Evolutionary conservation across 92 coral and sea anemone genomes (phyloP), one percentile per base, ranked within the genome.

Genomic region (Virgularia gustaviana): DNA sequence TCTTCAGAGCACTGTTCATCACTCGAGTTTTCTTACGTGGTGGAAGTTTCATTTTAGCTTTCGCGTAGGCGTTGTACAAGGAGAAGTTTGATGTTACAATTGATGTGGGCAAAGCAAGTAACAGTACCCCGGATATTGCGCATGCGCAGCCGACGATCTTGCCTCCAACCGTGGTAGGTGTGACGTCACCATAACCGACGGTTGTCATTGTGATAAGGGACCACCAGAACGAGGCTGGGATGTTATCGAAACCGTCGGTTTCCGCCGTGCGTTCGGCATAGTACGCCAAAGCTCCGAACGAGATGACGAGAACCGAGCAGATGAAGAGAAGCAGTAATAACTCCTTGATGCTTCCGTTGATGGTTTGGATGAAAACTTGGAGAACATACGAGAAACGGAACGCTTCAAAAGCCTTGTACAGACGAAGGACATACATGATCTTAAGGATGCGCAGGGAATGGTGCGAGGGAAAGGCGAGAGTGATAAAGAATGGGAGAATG

Each of bases 151-250:
- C 88, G 10, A 87, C 80, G 24, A 87, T 49, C 37, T 86, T 82
- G n/a, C 92, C 92, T 63, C 83, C 72, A 85, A 87, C 75, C 27
- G 92, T 75, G 70, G 43, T 58, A 15, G 92, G 92, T 23, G 88
- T 71, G 83, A 80, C 92, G 84, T 87, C 92, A 72, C 92, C 92
- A 62, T 87, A 87, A 20, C 92, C 92, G 0, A 92, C 98, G 81
- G 98, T 92, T 79, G 98, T 92, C 98, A 92, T 92, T 64, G 98
- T 92, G 76, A 92, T 89, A 25, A 92, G 88, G 9, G 98, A 90
- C 98, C 98, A 92, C 98, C 98, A 92, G 88, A 92, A 89, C 47
- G 90, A 89, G 6, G 83, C 82, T 16, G 98, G 98, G 0, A 92
- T 90, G 39, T 87, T 92, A 70, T 24, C 71, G 80, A 89, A 89